These are phyloP conservation scores for Pachycephus smyrnensis DNA, from an alignment of 2,888 invertebrate genomes.

Conservation along the genomic window DNA sequence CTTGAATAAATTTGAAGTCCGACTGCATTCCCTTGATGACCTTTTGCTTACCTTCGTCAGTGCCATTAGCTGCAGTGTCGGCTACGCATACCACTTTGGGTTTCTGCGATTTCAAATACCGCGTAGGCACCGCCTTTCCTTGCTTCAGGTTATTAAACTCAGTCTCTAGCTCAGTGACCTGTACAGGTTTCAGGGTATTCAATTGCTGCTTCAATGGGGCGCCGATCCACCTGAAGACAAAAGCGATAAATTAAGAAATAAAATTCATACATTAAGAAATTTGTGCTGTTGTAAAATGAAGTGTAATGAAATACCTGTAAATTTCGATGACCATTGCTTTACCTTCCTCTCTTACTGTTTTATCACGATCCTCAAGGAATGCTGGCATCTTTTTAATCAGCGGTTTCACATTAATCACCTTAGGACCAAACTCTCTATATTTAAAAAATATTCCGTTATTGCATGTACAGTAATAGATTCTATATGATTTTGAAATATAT, in stretches of 20 bases:
- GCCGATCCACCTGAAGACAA: conserved; percentile 81
- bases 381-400: conserved; percentile 88
- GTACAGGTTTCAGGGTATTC: conserved; percentile 87
- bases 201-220: conserved; percentile 87
- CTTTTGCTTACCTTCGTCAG: conserved; percentile 65
- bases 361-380: conserved; percentile 91
- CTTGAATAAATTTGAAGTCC: neutral
- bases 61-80: conserved; percentile 68
- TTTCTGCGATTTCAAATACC: conserved; percentile 87
- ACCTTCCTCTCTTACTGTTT: conserved; percentile 90
- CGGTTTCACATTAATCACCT: conserved; percentile 89
- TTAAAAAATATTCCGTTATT: neutral
- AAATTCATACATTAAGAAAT: neutral
- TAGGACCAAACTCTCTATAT: conserved; percentile 87
- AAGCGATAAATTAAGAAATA: neutral
- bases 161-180: conserved; percentile 87
- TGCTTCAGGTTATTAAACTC: conserved; percentile 83
- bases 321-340: conserved; percentile 93
- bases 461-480: neutral
- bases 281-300: neutral
- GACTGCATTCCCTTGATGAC: neutral
- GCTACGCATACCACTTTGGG: conserved; percentile 73
- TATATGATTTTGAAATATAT: conserved; percentile 11
- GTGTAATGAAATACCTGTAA: conserved; percentile 73
- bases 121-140: conserved; percentile 76